Base-by-base conservation (phyloP, 1,140 invertebrate species). In the Andrena cerasifolii region DNA sequence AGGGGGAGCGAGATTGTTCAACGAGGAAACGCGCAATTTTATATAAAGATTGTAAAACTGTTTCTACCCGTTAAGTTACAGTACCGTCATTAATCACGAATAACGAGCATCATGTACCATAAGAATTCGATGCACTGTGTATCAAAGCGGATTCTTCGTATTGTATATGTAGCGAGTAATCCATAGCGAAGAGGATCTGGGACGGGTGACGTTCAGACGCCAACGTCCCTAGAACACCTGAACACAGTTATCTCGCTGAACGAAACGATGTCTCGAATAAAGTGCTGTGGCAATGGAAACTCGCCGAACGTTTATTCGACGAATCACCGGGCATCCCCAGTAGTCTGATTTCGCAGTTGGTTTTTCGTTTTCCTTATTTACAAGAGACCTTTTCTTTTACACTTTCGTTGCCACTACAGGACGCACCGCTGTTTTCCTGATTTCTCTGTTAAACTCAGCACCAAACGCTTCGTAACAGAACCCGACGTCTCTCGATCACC, bases 251-350 rank as follows among this genome's bases (percentile, higher is more conserved):
- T 82, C 61, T 62, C 36, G 51, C 40, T 40, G 71, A 56, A 56
- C 31, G 61, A 70, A 81, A 3, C 79, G 68, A 82, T 79, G 45
- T 83, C 80, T 83, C 75, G 71, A 83, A 82, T 66, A 70, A 83
- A 83, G 70, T 77, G 79, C 79, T 81, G 79, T 83, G 67, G 79
- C 80, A 83, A 83, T 79, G 65, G 28, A 79, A 83, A 68, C 33
- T 83, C 78, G 65, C 33, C 70, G 61, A n/a, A 49, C 80, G 56
- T 83, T 83, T 83, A 83, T 65, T 83, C 67, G 74, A 62, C 75
- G 80, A 62, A 61, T 65, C 49, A 83, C 56, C 80, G 36, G 54
- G 45, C 54, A 77, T 77, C 75, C 75, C 33, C n/a, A n/a, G 45
- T 79, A 83, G 45, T 58, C 18, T 51, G 51, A 77, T 83, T 78